Evolutionary conservation across 2,113 vertebrate species (phyloP).

Genomic region (Egretta garzetta): DNA sequence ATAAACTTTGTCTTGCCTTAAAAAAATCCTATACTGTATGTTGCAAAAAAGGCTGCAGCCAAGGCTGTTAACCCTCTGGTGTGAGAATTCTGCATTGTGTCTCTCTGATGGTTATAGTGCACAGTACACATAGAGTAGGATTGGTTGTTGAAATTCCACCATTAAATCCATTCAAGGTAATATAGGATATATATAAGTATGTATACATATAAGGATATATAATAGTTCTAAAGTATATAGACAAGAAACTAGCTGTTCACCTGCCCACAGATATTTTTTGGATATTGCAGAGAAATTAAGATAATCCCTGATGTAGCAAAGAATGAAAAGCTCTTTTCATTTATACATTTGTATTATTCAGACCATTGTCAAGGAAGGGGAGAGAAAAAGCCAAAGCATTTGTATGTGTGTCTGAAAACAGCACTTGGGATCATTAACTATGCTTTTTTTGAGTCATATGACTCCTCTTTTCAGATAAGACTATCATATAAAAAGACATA

Average conservation of each 20-base stretch:
- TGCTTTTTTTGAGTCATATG: neutral
- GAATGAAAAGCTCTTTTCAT: neutral
- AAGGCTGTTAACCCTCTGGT: neutral
- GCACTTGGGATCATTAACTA: neutral
- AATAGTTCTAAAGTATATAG: neutral
- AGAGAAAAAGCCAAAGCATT: neutral
- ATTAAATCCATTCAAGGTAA: neutral
- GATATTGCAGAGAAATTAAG: neutral
- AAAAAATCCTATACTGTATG: neutral
- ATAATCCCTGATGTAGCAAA: neutral
- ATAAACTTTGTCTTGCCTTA: neutral
- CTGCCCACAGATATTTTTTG: neutral
- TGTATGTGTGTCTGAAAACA: neutral
- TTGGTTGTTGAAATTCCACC: neutral
- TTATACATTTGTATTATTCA: neutral
- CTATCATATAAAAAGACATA: neutral
- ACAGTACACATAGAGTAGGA: neutral
- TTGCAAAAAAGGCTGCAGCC: neutral
- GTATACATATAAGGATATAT: no score
- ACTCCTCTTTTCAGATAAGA: neutral
- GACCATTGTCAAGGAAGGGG: neutral
- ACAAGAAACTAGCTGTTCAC: neutral
- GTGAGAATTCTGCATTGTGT: neutral
- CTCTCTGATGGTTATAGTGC: neutral
- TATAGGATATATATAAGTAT: no score